Evolutionary conservation across 2,888 invertebrate species (phyloP), one percentile per base, ranked within the genome.

Genomic region (Onchidella celtica): DNA sequence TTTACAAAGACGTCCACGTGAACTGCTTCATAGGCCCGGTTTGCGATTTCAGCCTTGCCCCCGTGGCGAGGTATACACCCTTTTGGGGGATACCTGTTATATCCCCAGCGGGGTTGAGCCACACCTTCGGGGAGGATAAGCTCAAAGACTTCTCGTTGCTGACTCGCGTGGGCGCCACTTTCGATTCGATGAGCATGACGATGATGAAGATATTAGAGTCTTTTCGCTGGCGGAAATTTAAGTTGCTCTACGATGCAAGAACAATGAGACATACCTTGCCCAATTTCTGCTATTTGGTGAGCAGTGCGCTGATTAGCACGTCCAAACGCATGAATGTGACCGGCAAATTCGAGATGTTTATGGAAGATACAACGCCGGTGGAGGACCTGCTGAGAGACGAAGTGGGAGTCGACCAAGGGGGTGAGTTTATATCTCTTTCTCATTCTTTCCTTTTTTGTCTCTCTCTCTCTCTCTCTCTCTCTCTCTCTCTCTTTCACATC

Each of bases 31-130:
- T 93, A 36, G 93, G 93, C 0, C 93, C 93, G 0, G 87, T 89
- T 1, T 92, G 91, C 83, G 92, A 92, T 80, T 92, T 97, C 63
- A 97, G 97, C 2, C 92, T 97, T 87, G 97, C 97, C 90, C 97
- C 97, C 0, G 97, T 98, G 1, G 97, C 97, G 3, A 94, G 97
- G 81, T 95, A 97, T 74, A 97, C 97, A 0, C 97, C 97, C 1
- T 97, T 96, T 92, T 97, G 97, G 97, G 97, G 97, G 92, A 96
- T 96, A 0, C 97, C 97, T 0, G 96, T 97, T 87, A 97, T 97
- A 88, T 97, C 97, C 17, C 89, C 93, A 3, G 93, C 93, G 2
- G 93, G 91, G 2, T 85, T 92, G 75, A 91, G 92, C 3, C 87
- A 90, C 69, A 91, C 92, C 77, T 93, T 93, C 81, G 87, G 88